Percentiles rank a stretch among this genome's conserved stretches.
Conservation (phyloP, 2,888 invertebrate species). For the Drosophila affinis region DNA sequence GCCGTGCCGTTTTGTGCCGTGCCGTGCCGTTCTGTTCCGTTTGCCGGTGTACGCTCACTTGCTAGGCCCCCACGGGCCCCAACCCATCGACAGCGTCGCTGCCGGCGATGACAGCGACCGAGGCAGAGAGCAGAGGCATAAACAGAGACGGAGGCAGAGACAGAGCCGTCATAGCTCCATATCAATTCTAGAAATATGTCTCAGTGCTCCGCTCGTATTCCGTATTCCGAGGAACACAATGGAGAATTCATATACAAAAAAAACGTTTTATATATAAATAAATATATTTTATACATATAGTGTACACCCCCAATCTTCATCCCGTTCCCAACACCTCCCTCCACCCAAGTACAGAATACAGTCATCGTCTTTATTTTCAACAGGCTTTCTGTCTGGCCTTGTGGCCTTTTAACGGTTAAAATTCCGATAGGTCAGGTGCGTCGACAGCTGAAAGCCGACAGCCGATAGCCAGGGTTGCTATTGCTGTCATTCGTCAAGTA, state of each 20-base stretch:
- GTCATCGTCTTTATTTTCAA: constrained; percentile 36
- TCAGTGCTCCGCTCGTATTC: constrained; percentile 40
- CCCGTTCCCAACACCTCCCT: neutral
- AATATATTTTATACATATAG: neutral
- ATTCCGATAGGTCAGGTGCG: neutral
- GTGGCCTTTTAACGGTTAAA: constrained; percentile 11
- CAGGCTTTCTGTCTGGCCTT: constrained; percentile 9
- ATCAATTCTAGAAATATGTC: constrained; percentile 58
- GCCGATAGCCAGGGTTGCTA: neutral
- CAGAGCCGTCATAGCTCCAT: constrained; percentile 51
- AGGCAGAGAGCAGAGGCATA: constrained; percentile 7
- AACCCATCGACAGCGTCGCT: constrained; percentile 30
- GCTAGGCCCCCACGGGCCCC: constrained; percentile 53
- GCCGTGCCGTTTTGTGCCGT: constrained; percentile 12
- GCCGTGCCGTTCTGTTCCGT: constrained; percentile 15
- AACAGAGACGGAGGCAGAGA: neutral
- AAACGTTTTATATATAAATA: constrained; percentile 4
- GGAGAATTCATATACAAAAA: constrained; percentile 18
- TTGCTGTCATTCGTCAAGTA: no score
- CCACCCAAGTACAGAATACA: constrained; percentile 1
- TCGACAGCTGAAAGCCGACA: neutral
- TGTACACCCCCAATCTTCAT: neutral
- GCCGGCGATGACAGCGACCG: constrained; percentile 13
- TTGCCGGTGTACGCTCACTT: constrained; percentile 65
- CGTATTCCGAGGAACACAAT: constrained; percentile 43